Base-by-base conservation (phyloP, 2,113 vertebrate species). In the Scalopus aquaticus region DNA sequence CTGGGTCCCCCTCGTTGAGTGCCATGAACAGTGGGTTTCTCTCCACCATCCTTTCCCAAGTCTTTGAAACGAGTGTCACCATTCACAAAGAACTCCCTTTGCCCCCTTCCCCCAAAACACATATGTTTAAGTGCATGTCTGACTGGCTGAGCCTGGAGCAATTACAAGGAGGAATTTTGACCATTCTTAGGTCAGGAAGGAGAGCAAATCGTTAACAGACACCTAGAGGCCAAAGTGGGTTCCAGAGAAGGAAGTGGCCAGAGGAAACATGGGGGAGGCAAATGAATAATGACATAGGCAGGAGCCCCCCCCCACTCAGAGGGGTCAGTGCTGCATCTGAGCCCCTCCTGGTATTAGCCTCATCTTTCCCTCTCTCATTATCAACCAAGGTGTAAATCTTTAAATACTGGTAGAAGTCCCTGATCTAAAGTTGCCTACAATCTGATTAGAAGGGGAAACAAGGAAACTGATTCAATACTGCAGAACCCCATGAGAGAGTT, bases 71-170 rank as follows among this genome's bases (percentile, higher is more conserved):
- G 65, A 77, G 6, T 11, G 3, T 32, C 64, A 32, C n/a, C 35
- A 12, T 30, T 60, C 70, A 32, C 15, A 62, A 82, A 90, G 49
- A 78, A 54, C 54, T 77, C 30, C 32, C 26, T 22, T 15, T 30
- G 0, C 9, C 1, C 0, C 28, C 0, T 9, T 9, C 19, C 32
- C 19, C 9, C 12, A 20, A 77, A 86, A 44, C 26, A 5, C 7
- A 1, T 19, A 5, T n/a, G 62, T 62, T 42, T 37, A 49, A 77
- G 28, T 12, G 6, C 35, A 44, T 3, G 5, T 46, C 37, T n/a
- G 30, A 19, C 32, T 11, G 30, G 15, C n/a, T 54, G 76, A 96
- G 39, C 46, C 11, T 12, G 10, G 65, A 88, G 24, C 32, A 9
- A 79, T 51, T 37, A n/a, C 44, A 51, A 58, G 76, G 70, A 58